phyloP scores from a whole-genome alignment of 2,113 vertebrate genomes.

The Amphiprion ocellaris region DNA sequence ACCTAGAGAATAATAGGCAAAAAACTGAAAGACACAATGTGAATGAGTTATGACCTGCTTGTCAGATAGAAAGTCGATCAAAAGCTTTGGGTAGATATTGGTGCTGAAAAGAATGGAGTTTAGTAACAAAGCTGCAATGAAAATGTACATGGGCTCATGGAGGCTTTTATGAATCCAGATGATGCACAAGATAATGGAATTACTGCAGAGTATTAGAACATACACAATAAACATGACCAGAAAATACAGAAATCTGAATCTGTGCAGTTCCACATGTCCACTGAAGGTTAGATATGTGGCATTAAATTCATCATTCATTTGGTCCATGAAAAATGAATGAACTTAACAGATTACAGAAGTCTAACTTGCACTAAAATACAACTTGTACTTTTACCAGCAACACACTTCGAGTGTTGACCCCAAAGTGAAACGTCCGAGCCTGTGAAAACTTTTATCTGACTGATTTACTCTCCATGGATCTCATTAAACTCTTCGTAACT shows the following conservation, averaged over 20 bases:
- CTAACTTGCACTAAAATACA: too few species aligned
- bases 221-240: conserved; percentile 28
- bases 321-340: not conserved
- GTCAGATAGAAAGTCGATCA: conserved; percentile 57
- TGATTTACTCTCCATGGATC: conserved; percentile 4
- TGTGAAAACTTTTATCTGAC: not conserved
- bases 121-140: conserved; percentile 59
- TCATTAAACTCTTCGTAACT: conserved; percentile 23
- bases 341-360: too few species aligned
- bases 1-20: conserved; percentile 22
- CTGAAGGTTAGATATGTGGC: conserved; percentile 31
- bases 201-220: conserved; percentile 47
- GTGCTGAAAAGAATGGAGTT: conserved; percentile 62
- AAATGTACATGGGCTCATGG: conserved; percentile 66
- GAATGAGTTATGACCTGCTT: conserved; percentile 32
- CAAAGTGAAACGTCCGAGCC: not conserved
- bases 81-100: conserved; percentile 42
- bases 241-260: conserved; percentile 61
- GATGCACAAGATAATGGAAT: conserved; percentile 34
- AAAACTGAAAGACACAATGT: conserved; percentile 38
- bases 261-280: conserved; percentile 41
- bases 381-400: too few species aligned
- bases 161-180: conserved; percentile 38
- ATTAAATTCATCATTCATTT: conserved; percentile 17
- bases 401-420: too few species aligned